These are phyloP conservation scores for Parotia lawesii DNA, from an alignment of 2,113 vertebrate species.

Conservation along the genomic window DNA sequence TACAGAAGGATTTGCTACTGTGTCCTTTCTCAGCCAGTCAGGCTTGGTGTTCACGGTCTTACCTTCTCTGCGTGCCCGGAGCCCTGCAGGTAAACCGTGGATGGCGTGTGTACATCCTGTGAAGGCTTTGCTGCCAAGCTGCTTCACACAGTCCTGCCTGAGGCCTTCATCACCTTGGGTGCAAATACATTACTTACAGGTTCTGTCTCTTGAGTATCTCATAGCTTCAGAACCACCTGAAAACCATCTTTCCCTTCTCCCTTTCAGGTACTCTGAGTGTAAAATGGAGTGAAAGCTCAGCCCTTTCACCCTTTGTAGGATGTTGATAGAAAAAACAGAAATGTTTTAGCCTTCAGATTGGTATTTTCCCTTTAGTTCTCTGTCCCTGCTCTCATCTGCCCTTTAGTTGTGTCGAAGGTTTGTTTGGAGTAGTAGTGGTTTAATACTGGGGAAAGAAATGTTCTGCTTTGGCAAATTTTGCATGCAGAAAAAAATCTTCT, in stretches of 20 bases:
- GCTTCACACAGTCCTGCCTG: neutral
- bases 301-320: neutral
- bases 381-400: neutral
- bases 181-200: neutral
- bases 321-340: neutral
- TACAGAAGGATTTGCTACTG: neutral
- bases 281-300: neutral
- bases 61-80: neutral
- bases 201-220: neutral
- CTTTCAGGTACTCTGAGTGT: neutral
- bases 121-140: neutral
- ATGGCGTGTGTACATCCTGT: accelerated
- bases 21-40: neutral
- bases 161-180: neutral
- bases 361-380: neutral
- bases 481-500: neutral
- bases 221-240: neutral
- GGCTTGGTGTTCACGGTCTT: neutral
- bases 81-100: neutral
- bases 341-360: neutral
- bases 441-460: neutral
- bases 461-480: neutral
- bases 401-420: neutral
- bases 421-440: slow-evolving; percentile 4
- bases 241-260: neutral